Percentiles rank a stretch among this genome's conserved stretches.
phyloP scores from a whole-genome alignment of 2,113 vertebrate genomes.

The Cardinalis cardinalis region DNA sequence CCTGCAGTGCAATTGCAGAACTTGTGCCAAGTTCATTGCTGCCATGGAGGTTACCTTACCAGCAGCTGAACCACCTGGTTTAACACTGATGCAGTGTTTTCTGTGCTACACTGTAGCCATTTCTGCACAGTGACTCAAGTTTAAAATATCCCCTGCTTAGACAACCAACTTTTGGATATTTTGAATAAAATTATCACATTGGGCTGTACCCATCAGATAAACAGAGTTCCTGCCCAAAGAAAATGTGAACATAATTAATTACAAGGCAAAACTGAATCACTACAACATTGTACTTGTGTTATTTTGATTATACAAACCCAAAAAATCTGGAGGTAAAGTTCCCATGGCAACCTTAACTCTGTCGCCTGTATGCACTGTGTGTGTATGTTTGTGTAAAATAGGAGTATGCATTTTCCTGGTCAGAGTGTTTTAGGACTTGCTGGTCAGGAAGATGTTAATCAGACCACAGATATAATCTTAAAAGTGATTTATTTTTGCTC shows the following conservation, averaged over 20 bases:
- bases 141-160: neutral
- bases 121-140: neutral
- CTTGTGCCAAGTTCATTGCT: neutral
- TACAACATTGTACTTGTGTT: neutral
- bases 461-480: neutral
- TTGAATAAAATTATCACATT: neutral
- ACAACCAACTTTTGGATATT: neutral
- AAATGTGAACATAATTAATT: conserved; percentile 9
- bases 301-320: neutral
- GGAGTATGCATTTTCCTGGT: neutral
- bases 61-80: neutral
- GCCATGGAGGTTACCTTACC: neutral
- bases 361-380: neutral
- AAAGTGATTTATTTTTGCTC: neutral
- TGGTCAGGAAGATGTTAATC: neutral
- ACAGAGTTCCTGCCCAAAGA: neutral
- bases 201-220: neutral
- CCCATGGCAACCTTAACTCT: conserved; percentile 2
- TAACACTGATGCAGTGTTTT: neutral
- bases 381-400: neutral
- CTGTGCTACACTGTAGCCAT: neutral
- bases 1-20: neutral
- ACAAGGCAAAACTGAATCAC: neutral
- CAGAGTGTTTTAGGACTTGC: neutral
- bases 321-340: conserved; percentile 19